Conservation (phyloP, 2,888 invertebrate species). For the Pyrochroa serraticornis region DNA sequence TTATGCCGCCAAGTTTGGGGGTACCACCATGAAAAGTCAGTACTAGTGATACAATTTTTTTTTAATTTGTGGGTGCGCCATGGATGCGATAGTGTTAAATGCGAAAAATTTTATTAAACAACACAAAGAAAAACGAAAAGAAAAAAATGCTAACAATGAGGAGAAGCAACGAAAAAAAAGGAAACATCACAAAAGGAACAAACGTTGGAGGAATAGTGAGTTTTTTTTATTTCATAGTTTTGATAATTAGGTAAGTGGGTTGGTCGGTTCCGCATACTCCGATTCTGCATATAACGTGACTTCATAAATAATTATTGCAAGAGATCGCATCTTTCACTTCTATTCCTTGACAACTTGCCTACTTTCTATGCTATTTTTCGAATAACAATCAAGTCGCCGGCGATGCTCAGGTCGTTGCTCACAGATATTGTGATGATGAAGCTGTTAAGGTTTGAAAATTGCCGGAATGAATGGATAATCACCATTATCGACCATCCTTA, state of each 20-base stretch:
- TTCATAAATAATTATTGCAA: neutral
- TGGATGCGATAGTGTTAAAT: slow-evolving; percentile 47
- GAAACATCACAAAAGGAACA: slow-evolving; percentile 29
- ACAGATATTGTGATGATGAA: neutral
- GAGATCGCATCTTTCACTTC: slow-evolving; percentile 24
- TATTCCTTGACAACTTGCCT: slow-evolving; percentile 15
- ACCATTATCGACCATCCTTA: too few species aligned
- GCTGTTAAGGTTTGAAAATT: neutral
- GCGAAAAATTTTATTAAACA: slow-evolving; percentile 49
- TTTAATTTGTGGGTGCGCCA: slow-evolving; percentile 22
- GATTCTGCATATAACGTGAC: neutral
- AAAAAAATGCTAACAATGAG: slow-evolving; percentile 32
- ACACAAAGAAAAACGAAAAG: slow-evolving; percentile 32
- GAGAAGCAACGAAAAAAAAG: slow-evolving; percentile 31
- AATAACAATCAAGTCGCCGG: slow-evolving; percentile 1
- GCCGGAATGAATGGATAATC: too few species aligned
- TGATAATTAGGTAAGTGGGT: slow-evolving; percentile 3
- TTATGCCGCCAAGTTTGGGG: neutral
- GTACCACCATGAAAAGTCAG: neutral
- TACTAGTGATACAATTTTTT: neutral
- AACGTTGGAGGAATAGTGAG: slow-evolving; percentile 48
- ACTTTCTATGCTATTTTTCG: slow-evolving; percentile 22
- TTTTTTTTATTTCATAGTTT: slow-evolving; percentile 13
- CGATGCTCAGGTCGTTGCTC: neutral
- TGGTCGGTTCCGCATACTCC: neutral